These are phyloP conservation scores for Cetonia aurata DNA, from an alignment of 2,888 invertebrate genomes.

Conservation along the genomic window DNA sequence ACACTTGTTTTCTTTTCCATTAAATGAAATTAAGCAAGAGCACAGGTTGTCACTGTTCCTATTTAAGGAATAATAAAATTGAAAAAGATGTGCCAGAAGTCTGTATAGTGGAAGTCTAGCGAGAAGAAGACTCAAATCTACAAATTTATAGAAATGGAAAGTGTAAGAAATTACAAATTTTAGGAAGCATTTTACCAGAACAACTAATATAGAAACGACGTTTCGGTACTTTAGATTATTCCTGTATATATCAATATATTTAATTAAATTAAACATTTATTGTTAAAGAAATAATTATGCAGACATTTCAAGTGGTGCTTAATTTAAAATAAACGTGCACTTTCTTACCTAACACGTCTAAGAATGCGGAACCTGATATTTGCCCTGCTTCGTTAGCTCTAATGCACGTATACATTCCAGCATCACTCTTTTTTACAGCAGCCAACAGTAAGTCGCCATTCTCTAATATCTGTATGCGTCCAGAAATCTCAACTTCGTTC, in stretches of 20 bases:
- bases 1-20: too few relatives aligned
- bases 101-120: too few relatives aligned
- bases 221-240: too few relatives aligned
- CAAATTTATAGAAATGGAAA: too few relatives aligned
- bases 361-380: constrained; percentile 84
- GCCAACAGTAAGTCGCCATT: constrained; percentile 91
- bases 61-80: too few relatives aligned
- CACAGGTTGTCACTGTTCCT: too few relatives aligned
- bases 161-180: too few relatives aligned
- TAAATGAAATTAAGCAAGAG: too few relatives aligned
- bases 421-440: constrained; percentile 84
- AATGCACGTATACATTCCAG: constrained; percentile 90
- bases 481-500: constrained; percentile 74
- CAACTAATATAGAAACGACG: too few relatives aligned
- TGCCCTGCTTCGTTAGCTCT: constrained; percentile 92
- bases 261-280: background rate
- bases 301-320: background rate
- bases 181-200: too few relatives aligned
- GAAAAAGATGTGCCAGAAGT: too few relatives aligned
- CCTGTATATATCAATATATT: background rate
- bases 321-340: constrained; percentile 52
- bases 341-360: constrained; percentile 83
- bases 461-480: constrained; percentile 87
- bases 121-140: too few relatives aligned
- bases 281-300: constrained; percentile 2